These are phyloP conservation scores for Catostomus latipinnis DNA, from an alignment of 2,797 vertebrate species.

Conservation along the genomic window DNA sequence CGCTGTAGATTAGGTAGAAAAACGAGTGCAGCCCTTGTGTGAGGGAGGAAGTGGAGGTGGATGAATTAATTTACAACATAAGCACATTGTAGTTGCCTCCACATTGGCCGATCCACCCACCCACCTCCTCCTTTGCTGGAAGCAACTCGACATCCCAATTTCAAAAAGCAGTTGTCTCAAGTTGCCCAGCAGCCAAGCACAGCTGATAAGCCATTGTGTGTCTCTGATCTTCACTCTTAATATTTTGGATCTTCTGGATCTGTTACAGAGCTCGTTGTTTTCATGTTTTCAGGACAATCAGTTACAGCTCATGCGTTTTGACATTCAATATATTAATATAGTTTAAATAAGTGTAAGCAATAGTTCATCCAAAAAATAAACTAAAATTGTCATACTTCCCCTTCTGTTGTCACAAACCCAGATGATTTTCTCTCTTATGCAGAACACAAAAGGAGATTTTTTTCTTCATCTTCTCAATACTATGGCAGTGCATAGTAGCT, in stretches of 20 bases:
- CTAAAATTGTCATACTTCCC: not conserved
- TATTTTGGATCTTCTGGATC: slow-evolving; percentile 13
- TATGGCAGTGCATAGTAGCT: too few relatives aligned
- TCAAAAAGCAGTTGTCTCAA: slow-evolving; percentile 21
- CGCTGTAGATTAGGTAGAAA: slow-evolving; percentile 22
- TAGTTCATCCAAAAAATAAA: not conserved
- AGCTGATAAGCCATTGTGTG: slow-evolving; percentile 21
- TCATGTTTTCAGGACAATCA: slow-evolving; percentile 10
- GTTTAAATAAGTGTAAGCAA: not conserved
- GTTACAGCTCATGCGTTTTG: slow-evolving; percentile 26
- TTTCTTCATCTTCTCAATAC: too few relatives aligned
- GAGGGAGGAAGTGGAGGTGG: slow-evolving; percentile 42
- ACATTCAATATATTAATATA: not conserved
- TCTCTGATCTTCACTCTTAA: slow-evolving; percentile 26
- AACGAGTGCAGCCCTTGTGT: slow-evolving; percentile 24
- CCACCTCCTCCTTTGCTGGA: slow-evolving; percentile 30
- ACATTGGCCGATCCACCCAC: slow-evolving; percentile 41
- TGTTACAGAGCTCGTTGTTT: slow-evolving; percentile 31
- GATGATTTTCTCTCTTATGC: not conserved
- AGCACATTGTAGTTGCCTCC: slow-evolving; percentile 47
- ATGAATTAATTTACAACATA: slow-evolving; percentile 48
- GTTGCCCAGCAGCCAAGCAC: slow-evolving; percentile 41
- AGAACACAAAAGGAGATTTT: not conserved
- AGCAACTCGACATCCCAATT: slow-evolving; percentile 25
- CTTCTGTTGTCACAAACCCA: not conserved